Evolutionary conservation across 1,140 invertebrate species (phyloP), one percentile per base, ranked within the genome.

Genomic region (Lasaia peninsularis): DNA sequence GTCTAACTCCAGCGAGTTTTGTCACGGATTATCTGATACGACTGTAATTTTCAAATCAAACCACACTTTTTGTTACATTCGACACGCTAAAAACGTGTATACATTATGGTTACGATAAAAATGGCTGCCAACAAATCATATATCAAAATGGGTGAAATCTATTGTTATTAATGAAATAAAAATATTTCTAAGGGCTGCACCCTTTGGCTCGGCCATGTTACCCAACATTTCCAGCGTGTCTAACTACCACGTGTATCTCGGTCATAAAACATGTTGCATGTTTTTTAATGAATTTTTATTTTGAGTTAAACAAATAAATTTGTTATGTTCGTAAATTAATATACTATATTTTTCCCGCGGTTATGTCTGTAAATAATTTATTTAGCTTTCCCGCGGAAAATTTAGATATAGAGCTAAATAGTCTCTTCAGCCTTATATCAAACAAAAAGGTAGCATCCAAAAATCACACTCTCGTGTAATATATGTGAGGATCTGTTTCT

Each of bases 111-210:
- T 65, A 62, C 32, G 64, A 65, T 62, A 73, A 81, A 80, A 66
- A 84, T 84, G 83, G 81, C 80, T 62, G 64, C 75, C 65, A 76
- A 78, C 73, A 76, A 84, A 83, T 83, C 78, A 86, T 78, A 74
- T 81, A 80, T 73, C 67, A 77, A 80, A 85, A 79, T 71, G 80
- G 78, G 78, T 82, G 82, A 80, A 84, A 84, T 80, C 71, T 80
- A 75, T 86, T 84, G 82, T 86, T 80, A 81, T 76, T 86, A 82
- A 86, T 84, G 80, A 76, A 86, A 84, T 86, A 72, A 86, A 86
- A 82, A 83, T 86, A 84, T 80, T 82, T 83, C 78, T 72, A 75
- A 75, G 81, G 70, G 66, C 70, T 71, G 62, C 57, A 67, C 69
- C 71, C 77, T 73, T 68, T 67, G 51, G 67, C 57, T 68, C 51